Base-by-base conservation (phyloP, 1,140 invertebrate genomes). In the Ceratoteleas bidentatus region DNA sequence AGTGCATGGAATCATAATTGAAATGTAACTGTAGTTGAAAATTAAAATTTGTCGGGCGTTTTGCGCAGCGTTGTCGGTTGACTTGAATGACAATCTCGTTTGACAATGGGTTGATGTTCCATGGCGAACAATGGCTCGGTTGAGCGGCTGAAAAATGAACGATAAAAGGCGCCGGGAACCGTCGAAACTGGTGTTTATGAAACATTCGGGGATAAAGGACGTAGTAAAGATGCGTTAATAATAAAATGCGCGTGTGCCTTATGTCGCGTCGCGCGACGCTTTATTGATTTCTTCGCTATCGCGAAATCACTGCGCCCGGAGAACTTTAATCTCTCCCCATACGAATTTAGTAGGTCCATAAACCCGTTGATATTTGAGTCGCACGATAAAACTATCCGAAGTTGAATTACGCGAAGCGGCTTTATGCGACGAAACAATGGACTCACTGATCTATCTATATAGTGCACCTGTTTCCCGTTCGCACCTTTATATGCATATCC, bases 361-460 rank as follows among this genome's bases (percentile, higher is more conserved):
- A 83, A 83, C 62, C 53, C 68, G 74, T 60, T 83, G 69, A 83
- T 78, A 78, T 78, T 78, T 78, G 64, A 83, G 68, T 69, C 58
- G 58, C 56, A 54, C 80, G 80, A 81, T 82, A 77, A 82, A 82
- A 77, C 73, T 82, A 76, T 82, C 57, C 57, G 52, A 11, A 56
- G 50, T 33, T 77, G 74, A 66, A 78, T 78, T 83, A 82, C 57
- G 54, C 61, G 76, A 68, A 62, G 78, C 66, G 66, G 60, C 40
- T 81, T 81, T 76, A 72, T 61, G 72, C 66, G 72, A 65, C 68
- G 79, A 82, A 82, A 82, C 79, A 82, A 77, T 82, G 65, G 52
- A 60, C 79, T 73, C 15, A 52, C 9, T 54, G 61, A 72, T 81
- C 58, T 62, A 69, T 81, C 66, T 76, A 68, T 64, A 70, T 43